phyloP scores from a whole-genome alignment of 2,797 vertebrate species.

The Pseudomugil gertrudae region DNA sequence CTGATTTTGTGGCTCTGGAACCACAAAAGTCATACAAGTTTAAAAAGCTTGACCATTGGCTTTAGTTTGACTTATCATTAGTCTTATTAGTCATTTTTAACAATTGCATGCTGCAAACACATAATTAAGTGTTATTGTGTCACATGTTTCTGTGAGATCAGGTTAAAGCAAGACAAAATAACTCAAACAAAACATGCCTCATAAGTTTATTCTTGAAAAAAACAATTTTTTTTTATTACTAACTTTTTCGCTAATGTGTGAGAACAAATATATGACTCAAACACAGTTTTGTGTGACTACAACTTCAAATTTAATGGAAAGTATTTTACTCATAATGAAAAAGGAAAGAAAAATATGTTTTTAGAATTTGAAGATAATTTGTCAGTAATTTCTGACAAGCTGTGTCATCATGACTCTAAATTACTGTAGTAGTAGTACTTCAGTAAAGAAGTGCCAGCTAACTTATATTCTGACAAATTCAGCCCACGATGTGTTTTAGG shows the following conservation, averaged over 20 bases:
- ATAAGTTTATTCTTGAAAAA: neutral
- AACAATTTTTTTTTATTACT: neutral
- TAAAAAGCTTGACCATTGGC: too few species aligned
- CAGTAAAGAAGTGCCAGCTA: slow-evolving; percentile 14
- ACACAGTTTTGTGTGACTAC: slow-evolving; percentile 10
- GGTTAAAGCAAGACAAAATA: neutral
- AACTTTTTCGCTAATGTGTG: too few species aligned
- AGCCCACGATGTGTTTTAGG: slow-evolving; percentile 1
- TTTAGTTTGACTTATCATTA: too few species aligned
- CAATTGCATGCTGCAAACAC: too few species aligned
- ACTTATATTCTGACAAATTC: slow-evolving; percentile 14
- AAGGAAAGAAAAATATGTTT: slow-evolving; percentile 10
- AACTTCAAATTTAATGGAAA: slow-evolving; percentile 27
- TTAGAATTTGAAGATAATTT: slow-evolving; percentile 4
- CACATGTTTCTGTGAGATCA: too few species aligned
- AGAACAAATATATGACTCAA: too few species aligned
- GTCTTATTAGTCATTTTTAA: too few species aligned
- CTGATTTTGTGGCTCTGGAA: too few species aligned
- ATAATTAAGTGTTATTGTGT: too few species aligned
- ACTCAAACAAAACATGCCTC: neutral
- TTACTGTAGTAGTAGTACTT: slow-evolving; percentile 1
- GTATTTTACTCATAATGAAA: slow-evolving; percentile 35
- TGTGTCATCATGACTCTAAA: slow-evolving; percentile 15
- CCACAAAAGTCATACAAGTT: too few species aligned
- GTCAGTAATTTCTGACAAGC: slow-evolving; percentile 1